Evolutionary conservation across 2,888 invertebrate species (phyloP).

Genomic region (Leucophenga maculata): DNA sequence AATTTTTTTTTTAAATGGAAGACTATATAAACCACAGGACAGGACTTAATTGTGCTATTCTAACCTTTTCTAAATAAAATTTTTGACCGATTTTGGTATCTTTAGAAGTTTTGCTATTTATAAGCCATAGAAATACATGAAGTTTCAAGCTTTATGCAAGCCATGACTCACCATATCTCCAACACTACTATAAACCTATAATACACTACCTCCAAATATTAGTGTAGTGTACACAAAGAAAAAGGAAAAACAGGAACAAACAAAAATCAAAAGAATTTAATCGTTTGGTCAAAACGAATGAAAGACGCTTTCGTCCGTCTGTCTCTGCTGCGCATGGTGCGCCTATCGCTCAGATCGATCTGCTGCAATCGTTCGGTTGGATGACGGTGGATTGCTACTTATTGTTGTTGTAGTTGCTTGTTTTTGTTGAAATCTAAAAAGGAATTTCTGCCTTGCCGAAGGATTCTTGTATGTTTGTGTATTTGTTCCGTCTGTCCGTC

Average conservation of each 20-base stretch:
- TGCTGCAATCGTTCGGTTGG: neutral
- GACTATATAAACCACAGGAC: no score
- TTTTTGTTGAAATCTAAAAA: neutral
- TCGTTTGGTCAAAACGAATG: slow-evolving; percentile 22
- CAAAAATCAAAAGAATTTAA: slow-evolving; percentile 15
- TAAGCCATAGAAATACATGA: no score
- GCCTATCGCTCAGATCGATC: slow-evolving; percentile 4
- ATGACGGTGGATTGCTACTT: neutral
- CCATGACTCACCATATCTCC: no score
- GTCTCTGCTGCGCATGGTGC: neutral
- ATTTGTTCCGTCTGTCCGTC: neutral
- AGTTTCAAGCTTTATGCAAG: no score
- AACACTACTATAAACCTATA: no score
- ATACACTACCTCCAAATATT: neutral
- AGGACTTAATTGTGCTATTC: no score
- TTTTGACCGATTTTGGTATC: no score
- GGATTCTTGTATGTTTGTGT: neutral
- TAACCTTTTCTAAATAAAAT: no score
- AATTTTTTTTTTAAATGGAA: no score
- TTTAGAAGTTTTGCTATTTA: no score
- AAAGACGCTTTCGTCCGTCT: neutral
- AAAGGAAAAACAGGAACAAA: neutral
- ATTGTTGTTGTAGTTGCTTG: neutral
- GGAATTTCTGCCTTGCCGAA: slow-evolving; percentile 1
- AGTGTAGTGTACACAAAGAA: neutral